These are phyloP conservation scores for Heteropelma amictum DNA, from an alignment of 2,888 invertebrate genomes.

Conservation along the genomic window DNA sequence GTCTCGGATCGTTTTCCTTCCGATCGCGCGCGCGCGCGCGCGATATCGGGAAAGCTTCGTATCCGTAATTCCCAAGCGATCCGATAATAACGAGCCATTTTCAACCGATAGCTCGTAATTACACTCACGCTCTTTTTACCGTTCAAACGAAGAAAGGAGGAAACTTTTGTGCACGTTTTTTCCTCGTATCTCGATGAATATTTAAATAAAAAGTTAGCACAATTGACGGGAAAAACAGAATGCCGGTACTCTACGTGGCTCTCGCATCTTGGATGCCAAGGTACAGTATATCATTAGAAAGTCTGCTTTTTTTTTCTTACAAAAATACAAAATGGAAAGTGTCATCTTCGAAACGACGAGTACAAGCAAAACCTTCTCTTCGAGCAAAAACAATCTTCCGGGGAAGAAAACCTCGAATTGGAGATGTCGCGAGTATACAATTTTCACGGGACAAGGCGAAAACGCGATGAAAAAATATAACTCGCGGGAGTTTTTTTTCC, in stretches of 20 bases:
- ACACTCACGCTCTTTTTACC: not conserved
- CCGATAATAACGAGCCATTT: not conserved
- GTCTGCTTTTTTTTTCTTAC: not conserved
- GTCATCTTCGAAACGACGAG: no score
- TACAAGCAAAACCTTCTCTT: no score
- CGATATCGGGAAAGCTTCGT: conserved; percentile 30
- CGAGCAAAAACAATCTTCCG: no score
- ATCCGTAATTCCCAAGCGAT: not conserved
- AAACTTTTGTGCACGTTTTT: not conserved
- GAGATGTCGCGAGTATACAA: no score
- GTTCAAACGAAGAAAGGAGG: not conserved
- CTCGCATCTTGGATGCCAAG: conserved; percentile 88
- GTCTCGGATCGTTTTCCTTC: conserved; percentile 18
- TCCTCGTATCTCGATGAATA: not conserved
- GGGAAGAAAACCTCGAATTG: no score
- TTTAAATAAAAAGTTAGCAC: conserved; percentile 52
- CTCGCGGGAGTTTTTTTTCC: no score
- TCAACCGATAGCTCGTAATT: conserved; percentile 5
- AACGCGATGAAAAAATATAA: no score
- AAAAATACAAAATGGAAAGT: no score
- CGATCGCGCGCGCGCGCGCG: conserved; percentile 15
- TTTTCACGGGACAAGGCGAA: no score
- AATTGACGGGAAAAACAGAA: conserved; percentile 65
- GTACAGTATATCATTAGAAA: conserved; percentile 74
- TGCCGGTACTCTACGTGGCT: conserved; percentile 86